A percentile compares a stretch with the other conserved stretches of the same genome.
Conservation (phyloP, 2,797 vertebrate species). For the Carduelis carduelis region DNA sequence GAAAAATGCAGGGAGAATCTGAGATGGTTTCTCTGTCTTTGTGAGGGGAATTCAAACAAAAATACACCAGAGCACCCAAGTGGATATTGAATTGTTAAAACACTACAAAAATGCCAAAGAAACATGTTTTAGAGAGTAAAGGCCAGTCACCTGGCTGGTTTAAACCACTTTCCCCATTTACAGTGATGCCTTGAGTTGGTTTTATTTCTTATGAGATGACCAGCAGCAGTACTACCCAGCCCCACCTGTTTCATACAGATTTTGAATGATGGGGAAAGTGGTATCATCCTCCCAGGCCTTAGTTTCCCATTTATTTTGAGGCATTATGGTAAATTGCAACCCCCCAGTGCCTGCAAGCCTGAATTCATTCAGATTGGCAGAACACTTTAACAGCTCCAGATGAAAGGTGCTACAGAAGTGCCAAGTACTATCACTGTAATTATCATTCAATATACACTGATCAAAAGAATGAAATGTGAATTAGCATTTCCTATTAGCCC, state of each 20-base stretch:
- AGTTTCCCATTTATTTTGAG: not conserved
- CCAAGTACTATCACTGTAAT: constrained; percentile 56
- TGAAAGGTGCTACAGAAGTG: constrained; percentile 59
- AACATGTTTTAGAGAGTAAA: not conserved
- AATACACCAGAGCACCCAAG: not conserved
- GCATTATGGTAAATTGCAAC: not conserved
- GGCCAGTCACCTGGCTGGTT: not conserved
- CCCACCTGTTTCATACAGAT: not conserved
- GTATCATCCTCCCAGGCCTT: not conserved
- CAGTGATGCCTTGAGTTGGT: not conserved
- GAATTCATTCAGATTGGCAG: constrained; percentile 18
- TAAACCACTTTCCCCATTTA: not conserved
- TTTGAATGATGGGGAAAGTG: not conserved
- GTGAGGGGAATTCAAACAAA: not conserved
- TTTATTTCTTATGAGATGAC: not conserved
- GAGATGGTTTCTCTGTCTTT: not conserved
- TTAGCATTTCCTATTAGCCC: constrained; percentile 68
- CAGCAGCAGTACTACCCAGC: not conserved
- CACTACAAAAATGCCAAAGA: not conserved
- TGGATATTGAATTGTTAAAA: not conserved
- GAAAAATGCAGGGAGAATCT: not conserved
- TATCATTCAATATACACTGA: constrained; percentile 59
- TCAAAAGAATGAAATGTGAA: constrained; percentile 67
- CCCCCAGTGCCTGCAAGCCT: not conserved
- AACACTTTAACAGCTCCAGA: constrained; percentile 17